A percentile compares a stretch with the other conserved stretches of the same genome.
phyloP scores from a whole-genome alignment of 1,140 invertebrate genomes.

The Temnothorax curvispinosus region DNA sequence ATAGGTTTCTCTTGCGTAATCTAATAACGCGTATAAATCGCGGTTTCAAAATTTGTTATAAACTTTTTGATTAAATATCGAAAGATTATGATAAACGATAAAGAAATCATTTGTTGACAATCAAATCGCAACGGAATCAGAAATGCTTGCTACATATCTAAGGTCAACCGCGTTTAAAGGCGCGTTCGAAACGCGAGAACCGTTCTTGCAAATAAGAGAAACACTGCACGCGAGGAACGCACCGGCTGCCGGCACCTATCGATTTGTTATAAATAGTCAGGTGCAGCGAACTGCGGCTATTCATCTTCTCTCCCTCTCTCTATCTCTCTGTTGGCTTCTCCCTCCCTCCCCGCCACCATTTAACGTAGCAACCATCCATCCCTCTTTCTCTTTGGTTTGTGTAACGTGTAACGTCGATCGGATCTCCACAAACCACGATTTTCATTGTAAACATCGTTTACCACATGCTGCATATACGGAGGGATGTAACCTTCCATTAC shows the following conservation, averaged over 20 bases:
- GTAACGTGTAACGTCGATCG: conserved; percentile 18
- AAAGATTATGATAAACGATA: neutral
- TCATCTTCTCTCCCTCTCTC: conserved; percentile 23
- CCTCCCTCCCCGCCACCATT: neutral
- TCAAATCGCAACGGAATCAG: neutral
- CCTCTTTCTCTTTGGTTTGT: neutral
- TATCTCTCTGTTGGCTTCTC: neutral
- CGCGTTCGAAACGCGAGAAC: conserved; percentile 43
- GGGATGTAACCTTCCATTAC: conserved; percentile 22
- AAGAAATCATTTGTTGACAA: neutral
- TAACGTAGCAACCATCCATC: neutral
- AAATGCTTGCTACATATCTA: neutral
- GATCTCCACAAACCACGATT: conserved; percentile 31
- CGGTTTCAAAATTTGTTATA: neutral
- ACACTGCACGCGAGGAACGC: conserved; percentile 63
- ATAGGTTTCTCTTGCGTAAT: neutral
- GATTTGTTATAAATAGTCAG: conserved; percentile 77
- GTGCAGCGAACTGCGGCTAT: conserved; percentile 59
- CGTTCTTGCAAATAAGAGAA: conserved; percentile 38
- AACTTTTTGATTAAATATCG: neutral
- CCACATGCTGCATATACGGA: neutral
- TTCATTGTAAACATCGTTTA: conserved; percentile 41
- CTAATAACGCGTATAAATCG: no score
- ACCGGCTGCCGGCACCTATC: conserved; percentile 64
- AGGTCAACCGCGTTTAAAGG: neutral